phyloP scores from a whole-genome alignment of 2,113 vertebrate species.

The Tapirus terrestris region DNA sequence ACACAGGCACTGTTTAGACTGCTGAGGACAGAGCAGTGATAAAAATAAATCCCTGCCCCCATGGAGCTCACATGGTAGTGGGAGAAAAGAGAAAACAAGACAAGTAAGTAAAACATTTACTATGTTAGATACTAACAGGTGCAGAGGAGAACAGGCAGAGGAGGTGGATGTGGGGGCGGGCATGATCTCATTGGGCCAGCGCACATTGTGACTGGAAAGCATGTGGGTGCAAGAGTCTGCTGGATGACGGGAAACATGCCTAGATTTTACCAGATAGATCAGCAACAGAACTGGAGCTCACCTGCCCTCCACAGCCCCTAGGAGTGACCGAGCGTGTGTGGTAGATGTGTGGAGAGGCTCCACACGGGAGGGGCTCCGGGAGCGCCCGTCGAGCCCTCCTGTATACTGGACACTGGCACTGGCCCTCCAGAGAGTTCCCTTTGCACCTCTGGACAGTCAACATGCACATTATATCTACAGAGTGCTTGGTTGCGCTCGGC shows the following conservation, averaged over 20 bases:
- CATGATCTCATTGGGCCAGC: neutral
- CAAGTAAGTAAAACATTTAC: neutral
- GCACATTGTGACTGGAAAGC: too few species aligned
- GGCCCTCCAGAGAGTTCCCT: too few species aligned
- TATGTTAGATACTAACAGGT: neutral
- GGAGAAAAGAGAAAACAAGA: neutral
- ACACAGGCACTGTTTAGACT: neutral
- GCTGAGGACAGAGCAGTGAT: neutral
- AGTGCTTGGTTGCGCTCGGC: neutral
- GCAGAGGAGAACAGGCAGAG: too few species aligned
- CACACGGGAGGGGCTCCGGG: rapidly evolving
- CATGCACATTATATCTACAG: rapidly evolving
- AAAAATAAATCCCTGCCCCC: neutral
- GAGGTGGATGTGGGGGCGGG: rapidly evolving
- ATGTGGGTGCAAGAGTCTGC: rapidly evolving
- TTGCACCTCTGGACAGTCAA: neutral
- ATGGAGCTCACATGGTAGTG: neutral
- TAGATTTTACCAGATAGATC: neutral
- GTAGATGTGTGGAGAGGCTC: neutral
- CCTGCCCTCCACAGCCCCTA: too few species aligned
- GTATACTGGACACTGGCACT: rapidly evolving
- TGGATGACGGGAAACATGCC: neutral
- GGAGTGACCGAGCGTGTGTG: rapidly evolving
- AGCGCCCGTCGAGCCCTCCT: neutral
- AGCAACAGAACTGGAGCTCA: neutral